Base-by-base conservation (phyloP, 2,888 invertebrate genomes). In the Temnothorax unifasciatus region DNA sequence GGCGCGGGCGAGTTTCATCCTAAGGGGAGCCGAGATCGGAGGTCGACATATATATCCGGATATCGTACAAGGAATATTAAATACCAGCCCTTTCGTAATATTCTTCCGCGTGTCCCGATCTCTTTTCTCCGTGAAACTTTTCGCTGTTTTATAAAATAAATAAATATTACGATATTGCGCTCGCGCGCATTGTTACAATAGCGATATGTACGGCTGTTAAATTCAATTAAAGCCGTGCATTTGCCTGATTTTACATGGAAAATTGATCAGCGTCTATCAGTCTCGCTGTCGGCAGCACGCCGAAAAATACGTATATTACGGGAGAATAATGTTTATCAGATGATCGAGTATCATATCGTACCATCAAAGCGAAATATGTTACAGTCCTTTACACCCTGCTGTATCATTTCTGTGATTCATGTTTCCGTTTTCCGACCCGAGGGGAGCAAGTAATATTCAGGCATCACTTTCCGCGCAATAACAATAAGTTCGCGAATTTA, bases 21-120 rank as follows among this genome's bases (percentile, higher is more conserved):
- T 71, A 38, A 71, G 71, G 18, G 44, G 71, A 25, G 38, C 71
- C 29, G 59, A 38, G 66, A 77, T 77, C 76, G 15, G 66, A 77
- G 66, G 47, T 9, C 59, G 59, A 34, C 38, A 69, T 79, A 69
- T 79, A 69, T 79, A 79, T 59, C 69, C 69, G 59, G 38, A 50
- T 81, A 61, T 69, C 34, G 25, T 71, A 71, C 59, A 38, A 38
- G 71, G 68, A 50, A 79, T 79, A 81, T 81, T 71, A 81, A 81
- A 81, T 81, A 71, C 34, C 59, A n/a, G 34, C 25, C 1, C 34
- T 18, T 25, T 21, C 21, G 18, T 18, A 29, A 71, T 61, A 50
- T 71, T 71, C 25, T 25, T 29, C 25, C 79, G 59, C 38, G 6
- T 47, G 69, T 69, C 47, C 9, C 47, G 8, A 8, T 64, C 15